Conservation (phyloP, 2,797 vertebrate species). For the Lates japonicus region DNA sequence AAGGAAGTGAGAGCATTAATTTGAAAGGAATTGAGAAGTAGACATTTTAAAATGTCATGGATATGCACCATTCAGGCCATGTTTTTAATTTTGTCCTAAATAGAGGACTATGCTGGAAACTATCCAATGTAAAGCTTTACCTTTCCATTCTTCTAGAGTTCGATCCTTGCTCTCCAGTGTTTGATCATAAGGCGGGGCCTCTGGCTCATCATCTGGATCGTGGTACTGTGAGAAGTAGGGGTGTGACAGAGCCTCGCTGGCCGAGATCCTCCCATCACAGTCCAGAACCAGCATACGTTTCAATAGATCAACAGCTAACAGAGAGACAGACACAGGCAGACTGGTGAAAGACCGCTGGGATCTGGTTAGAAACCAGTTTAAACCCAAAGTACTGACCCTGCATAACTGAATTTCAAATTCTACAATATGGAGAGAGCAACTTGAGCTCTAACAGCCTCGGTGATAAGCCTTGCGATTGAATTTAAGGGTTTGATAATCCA, state of each 20-base stretch:
- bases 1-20: neutral
- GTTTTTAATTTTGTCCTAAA: neutral
- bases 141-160: slow-evolving; percentile 97
- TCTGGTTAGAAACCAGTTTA: neutral
- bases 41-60: neutral
- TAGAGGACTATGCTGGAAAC: no score
- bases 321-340: slow-evolving; percentile 40
- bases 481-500: slow-evolving; percentile 31
- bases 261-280: slow-evolving; percentile 95
- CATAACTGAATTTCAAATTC: slow-evolving; percentile 20
- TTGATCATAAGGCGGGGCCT: slow-evolving; percentile 93
- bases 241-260: slow-evolving; percentile 93
- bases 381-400: slow-evolving; percentile 1
- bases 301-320: slow-evolving; percentile 93
- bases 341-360: neutral
- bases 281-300: slow-evolving; percentile 97
- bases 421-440: slow-evolving; percentile 10
- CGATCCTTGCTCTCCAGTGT: slow-evolving; percentile 95
- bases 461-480: slow-evolving; percentile 23
- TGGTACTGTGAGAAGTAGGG: slow-evolving; percentile 98
- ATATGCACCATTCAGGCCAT: neutral
- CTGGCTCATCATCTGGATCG: slow-evolving; percentile 95
- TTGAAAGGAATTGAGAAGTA: neutral
- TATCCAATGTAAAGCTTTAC: slow-evolving; percentile 74
- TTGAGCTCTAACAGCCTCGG: slow-evolving; percentile 17